Conservation (phyloP, 2,888 invertebrate species). For the Hipparchia semele region DNA sequence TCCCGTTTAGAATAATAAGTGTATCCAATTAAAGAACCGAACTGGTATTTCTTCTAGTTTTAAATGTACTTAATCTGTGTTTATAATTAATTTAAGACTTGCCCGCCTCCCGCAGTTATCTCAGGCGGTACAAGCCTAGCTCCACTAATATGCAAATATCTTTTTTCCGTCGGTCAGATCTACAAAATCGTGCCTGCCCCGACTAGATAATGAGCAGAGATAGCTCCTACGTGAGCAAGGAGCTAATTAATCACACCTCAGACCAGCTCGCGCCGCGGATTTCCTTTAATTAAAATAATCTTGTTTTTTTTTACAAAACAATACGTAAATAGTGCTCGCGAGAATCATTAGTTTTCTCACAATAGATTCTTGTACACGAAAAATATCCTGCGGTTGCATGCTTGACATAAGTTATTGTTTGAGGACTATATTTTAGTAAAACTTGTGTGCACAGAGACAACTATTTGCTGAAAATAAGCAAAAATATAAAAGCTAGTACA, state of each 20-base stretch:
- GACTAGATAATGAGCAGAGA: constrained; percentile 72
- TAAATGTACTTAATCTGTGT: constrained; percentile 25
- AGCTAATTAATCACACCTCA: constrained; percentile 70
- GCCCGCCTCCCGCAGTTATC: constrained; percentile 31
- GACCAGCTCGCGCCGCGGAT: constrained; percentile 48
- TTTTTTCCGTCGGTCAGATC: constrained; percentile 56
- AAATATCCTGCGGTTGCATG: not conserved
- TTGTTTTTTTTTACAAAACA: constrained; percentile 23
- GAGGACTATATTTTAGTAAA: no score
- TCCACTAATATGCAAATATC: constrained; percentile 55
- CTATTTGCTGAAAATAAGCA: no score
- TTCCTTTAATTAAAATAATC: constrained; percentile 67
- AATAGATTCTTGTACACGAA: not conserved
- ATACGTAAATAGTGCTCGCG: not conserved
- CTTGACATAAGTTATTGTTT: no score
- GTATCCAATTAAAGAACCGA: constrained; percentile 13
- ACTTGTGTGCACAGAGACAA: no score
- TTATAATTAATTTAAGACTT: constrained; percentile 18
- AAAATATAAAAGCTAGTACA: no score
- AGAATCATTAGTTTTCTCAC: not conserved
- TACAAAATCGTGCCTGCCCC: constrained; percentile 65
- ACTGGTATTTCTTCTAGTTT: constrained; percentile 16
- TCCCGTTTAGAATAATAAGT: not conserved
- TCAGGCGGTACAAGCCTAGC: constrained; percentile 39
- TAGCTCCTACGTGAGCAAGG: constrained; percentile 60